Base-by-base conservation (phyloP, 2,797 vertebrate genomes). In the Myotis planiceps region DNA sequence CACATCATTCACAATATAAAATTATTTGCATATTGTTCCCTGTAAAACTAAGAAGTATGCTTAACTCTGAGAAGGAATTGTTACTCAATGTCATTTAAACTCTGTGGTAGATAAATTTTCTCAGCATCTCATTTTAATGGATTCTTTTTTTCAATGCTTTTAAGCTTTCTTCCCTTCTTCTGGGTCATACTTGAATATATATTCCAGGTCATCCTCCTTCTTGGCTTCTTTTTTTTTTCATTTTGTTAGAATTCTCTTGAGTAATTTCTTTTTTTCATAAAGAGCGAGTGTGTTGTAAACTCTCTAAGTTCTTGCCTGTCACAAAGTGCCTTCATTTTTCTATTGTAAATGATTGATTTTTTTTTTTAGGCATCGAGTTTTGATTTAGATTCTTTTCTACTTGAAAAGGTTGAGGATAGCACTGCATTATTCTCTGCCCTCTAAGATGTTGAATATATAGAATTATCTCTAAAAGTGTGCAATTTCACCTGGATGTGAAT, bases 251-350 rank as follows among this genome's bases (percentile, higher is more conserved):
- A 14, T 37, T 84, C 8, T 92, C 39, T 80, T 45, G 34, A 76
- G 34, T 68, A 63, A 90, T 84, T 94, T 94, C 34, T 88, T 92
- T 87, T 91, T 93, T 88, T 93, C 55, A 84, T 71, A 84, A 72
- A 92, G 32, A n/a, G 15, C 32, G 9, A 92, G 42, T 87, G 39
- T 32, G 47, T 37, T 86, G 58, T 92, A 65, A 96, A 78, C 9
- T 68, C 68, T 29, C 9, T 92, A 49, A 78, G 9, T 90, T 96
- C 23, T 82, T 84, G 29, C 34, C 25, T 87, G 37, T 88, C 34
- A 78, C 29, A 5, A 45, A 55, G 6, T 74, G 3, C 23, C 9
- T 79, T 90, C 13, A 51, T 79, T 91, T 60, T 92, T 81, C 7
- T 88, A 42, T 84, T 39, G 19, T 29, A 65, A 63, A 87, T 95